A percentile compares a stretch with the other conserved stretches of the same genome.
These are phyloP conservation scores for Serilophus lunatus DNA, from an alignment of 2,113 vertebrate species.

Conservation along the genomic window DNA sequence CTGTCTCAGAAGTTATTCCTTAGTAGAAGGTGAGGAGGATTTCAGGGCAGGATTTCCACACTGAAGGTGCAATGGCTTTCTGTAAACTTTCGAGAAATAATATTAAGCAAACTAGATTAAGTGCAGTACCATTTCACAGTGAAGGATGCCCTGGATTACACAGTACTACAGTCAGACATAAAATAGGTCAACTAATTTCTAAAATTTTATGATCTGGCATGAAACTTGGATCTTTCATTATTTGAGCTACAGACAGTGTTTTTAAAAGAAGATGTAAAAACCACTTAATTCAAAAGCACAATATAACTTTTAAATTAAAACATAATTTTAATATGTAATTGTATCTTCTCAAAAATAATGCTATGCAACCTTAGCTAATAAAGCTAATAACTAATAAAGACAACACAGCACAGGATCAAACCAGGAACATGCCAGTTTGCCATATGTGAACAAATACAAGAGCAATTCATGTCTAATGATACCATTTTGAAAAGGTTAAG, in stretches of 20 bases:
- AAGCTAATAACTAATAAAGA: neutral
- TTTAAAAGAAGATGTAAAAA: neutral
- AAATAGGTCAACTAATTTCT: neutral
- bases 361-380: neutral
- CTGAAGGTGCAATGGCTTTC: neutral
- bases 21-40: neutral
- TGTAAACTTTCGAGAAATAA: neutral
- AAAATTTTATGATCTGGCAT: neutral
- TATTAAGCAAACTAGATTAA: neutral
- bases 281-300: neutral
- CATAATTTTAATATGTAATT: neutral
- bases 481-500: rapidly evolving
- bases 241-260: neutral
- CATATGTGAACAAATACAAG: neutral
- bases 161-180: neutral
- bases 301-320: neutral
- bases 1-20: neutral
- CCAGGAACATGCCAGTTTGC: neutral
- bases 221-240: neutral
- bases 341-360: neutral
- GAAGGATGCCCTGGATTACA: neutral
- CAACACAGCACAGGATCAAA: neutral
- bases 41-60: neutral
- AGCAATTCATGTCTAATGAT: neutral
- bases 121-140: neutral